Percentiles rank a stretch among this genome's conserved stretches.
Evolutionary conservation across 1,140 invertebrate species (phyloP).

Genomic region (Battus philenor): DNA sequence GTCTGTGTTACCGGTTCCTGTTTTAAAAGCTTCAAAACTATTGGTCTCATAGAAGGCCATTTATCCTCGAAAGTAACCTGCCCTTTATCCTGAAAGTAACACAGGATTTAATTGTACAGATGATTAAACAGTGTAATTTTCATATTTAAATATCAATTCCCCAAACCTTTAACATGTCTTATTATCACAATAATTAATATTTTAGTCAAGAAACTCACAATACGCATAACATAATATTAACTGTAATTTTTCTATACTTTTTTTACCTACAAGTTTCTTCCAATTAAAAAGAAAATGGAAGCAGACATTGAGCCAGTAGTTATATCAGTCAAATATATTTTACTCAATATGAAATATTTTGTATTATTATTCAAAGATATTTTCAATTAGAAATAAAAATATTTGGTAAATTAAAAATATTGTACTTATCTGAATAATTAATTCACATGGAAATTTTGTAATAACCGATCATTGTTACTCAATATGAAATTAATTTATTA

Average conservation of each 20-base stretch:
- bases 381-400: too few relatives aligned
- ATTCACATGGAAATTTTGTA: too few relatives aligned
- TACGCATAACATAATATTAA: slow-evolving; percentile 31
- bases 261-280: too few relatives aligned
- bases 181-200: slow-evolving; percentile 24
- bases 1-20: slow-evolving; percentile 94
- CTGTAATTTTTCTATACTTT: slow-evolving; percentile 6
- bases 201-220: slow-evolving; percentile 23
- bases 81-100: slow-evolving; percentile 76
- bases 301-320: too few relatives aligned
- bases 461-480: too few relatives aligned
- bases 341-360: too few relatives aligned
- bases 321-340: too few relatives aligned
- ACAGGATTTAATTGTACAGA: slow-evolving; percentile 1
- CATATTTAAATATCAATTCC: neutral
- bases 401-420: too few relatives aligned
- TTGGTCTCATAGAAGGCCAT: slow-evolving; percentile 96
- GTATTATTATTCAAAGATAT: too few relatives aligned
- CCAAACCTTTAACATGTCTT: slow-evolving; percentile 58
- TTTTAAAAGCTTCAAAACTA: slow-evolving; percentile 93
- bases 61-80: slow-evolving; percentile 92
- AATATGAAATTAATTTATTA: too few relatives aligned
- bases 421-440: too few relatives aligned
- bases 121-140: neutral
- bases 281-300: too few relatives aligned